Evolutionary conservation across 2,888 invertebrate species (phyloP), one percentile per base, ranked within the genome.

Genomic region (Oscheius sp.): DNA sequence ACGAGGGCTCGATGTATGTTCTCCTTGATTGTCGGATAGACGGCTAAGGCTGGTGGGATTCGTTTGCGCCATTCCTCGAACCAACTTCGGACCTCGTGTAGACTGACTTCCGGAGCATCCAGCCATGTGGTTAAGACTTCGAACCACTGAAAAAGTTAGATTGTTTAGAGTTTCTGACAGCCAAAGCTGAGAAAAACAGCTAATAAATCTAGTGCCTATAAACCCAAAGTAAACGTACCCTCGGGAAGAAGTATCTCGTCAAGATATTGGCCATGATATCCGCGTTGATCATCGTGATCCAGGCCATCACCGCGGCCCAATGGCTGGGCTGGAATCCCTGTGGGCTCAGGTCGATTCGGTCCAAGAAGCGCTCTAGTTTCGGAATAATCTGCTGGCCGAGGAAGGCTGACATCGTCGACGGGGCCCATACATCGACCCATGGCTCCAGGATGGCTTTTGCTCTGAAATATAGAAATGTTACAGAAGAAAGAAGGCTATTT

Each of bases 391-490:
- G 94, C 86, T 94, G 94, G 7, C 94, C 91, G 21, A 96, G 90
- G 89, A 96, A 95, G 1, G 93, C 93, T 71, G 94, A 93, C 92
- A 95, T 93, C 70, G 94, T 92, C 13, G 92, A 93, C 74, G 92
- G 93, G 60, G 93, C 91, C 89, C 96, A 94, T 0, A 94, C 94
- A 70, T 91, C 92, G 35, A 92, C 91, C 99, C 99, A 99, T 0
- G 98, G 97, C 72, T 93, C 93, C 37, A 99, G 92, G 92, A 98
- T 95, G 35, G 94, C 92, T 81, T 94, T 93, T 0, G 97, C 98
- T 0, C 97, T 97, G 53, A 93, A 82, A 66, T 33, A 21, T 29
- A 11, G 21, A 29, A 48, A 7, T n/a, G 37, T 37, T n/a, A 65
- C 7, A 47, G 9, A 7, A 4, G 21, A 21, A 21, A 21, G 21